phyloP scores from a whole-genome alignment of 2,888 invertebrate species.

The Lissocephala sabroskyi region DNA sequence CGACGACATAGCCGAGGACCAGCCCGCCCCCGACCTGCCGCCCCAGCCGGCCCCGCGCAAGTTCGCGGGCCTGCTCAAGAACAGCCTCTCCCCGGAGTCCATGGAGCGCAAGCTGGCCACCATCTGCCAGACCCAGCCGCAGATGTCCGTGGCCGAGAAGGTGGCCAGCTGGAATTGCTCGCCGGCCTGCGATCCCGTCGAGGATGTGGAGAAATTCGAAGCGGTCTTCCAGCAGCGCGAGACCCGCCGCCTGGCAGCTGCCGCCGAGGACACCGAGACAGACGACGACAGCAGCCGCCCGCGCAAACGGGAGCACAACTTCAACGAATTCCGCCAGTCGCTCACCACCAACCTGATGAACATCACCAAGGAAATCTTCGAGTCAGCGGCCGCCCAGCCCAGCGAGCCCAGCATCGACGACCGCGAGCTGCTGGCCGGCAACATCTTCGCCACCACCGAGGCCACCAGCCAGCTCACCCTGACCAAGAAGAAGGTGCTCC shows the following conservation, averaged over 20 bases:
- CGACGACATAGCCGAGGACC: conserved; percentile 34
- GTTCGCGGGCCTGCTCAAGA: conserved; percentile 56
- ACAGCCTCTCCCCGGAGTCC: conserved; percentile 61
- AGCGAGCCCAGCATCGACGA: conserved; percentile 9
- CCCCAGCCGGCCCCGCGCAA: conserved; percentile 39
- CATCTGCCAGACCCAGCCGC: conserved; percentile 57
- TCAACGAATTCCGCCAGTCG: conserved; percentile 26
- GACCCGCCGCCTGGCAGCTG: conserved; percentile 20
- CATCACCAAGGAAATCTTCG: not conserved
- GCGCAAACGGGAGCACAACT: conserved; percentile 21
- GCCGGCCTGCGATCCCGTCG: conserved; percentile 62
- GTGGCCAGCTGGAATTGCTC: conserved; percentile 58
- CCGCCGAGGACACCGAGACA: not conserved
- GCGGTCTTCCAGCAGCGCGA: conserved; percentile 54
- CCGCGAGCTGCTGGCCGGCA: too few species aligned
- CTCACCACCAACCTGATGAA: too few species aligned
- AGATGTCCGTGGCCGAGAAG: conserved; percentile 65
- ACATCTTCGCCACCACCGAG: not conserved
- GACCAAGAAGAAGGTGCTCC: not conserved
- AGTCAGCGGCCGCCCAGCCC: not conserved
- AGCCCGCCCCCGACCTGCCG: conserved; percentile 10
- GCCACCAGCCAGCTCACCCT: not conserved
- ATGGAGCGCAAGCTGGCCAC: conserved; percentile 62
- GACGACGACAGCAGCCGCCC: conserved; percentile 23
- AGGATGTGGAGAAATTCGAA: conserved; percentile 67